A percentile compares a stretch with the other conserved stretches of the same genome.
These are phyloP conservation scores for Pipistrellus kuhlii DNA, from an alignment of 2,797 vertebrate genomes.

Conservation along the genomic window DNA sequence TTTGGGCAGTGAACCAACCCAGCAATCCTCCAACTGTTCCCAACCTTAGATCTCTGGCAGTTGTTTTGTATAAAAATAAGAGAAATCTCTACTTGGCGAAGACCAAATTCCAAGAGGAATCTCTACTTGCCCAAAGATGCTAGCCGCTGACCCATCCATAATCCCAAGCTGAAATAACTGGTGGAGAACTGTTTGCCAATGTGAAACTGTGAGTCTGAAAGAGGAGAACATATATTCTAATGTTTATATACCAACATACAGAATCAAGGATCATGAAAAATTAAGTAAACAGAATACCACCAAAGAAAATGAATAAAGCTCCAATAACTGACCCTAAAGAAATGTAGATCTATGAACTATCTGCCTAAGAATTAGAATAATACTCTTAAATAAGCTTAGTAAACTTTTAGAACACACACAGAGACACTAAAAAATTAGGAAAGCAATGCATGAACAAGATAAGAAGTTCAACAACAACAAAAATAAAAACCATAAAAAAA, in stretches of 20 bases:
- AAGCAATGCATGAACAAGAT: neutral
- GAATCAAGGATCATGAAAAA: neutral
- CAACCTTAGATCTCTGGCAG: neutral
- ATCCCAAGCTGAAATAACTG: neutral
- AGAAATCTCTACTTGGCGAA: neutral
- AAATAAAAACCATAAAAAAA: neutral
- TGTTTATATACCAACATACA: neutral
- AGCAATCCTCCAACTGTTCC: neutral
- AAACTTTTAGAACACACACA: neutral
- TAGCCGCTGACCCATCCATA: neutral
- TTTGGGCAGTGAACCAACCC: neutral
- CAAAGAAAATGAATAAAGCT: neutral
- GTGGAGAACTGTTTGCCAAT: neutral
- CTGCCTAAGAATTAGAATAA: neutral
- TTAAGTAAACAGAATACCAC: neutral
- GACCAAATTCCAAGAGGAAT: too few species aligned
- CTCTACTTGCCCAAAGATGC: neutral
- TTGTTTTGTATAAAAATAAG: neutral
- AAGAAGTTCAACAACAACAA: neutral
- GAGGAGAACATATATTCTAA: neutral
- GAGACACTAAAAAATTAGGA: neutral
- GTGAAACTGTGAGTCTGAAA: neutral
- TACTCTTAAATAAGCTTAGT: neutral
- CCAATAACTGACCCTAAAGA: neutral
- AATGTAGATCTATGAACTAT: neutral